Evolutionary conservation across 2,888 invertebrate species (phyloP).

Genomic region (Chelonus formosanus): DNA sequence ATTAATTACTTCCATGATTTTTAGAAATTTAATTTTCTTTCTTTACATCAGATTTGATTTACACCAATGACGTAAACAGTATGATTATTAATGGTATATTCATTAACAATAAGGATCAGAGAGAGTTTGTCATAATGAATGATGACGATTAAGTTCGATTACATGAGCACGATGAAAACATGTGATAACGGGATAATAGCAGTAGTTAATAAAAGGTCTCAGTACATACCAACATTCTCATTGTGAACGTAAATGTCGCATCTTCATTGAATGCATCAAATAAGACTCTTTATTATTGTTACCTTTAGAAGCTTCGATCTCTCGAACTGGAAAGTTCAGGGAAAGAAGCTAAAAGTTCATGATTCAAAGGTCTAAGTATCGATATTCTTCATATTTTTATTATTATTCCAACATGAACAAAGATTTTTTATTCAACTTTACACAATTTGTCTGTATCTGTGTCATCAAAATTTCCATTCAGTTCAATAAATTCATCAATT

Average conservation of each 20-base stretch:
- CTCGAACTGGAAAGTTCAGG: conserved; percentile 1
- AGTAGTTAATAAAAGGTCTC: conserved; percentile 7
- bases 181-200: not conserved
- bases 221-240: not conserved
- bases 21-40: too few species aligned
- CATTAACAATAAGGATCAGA: not conserved
- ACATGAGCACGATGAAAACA: conserved; percentile 3
- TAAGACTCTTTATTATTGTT: conserved; percentile 7
- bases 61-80: not conserved
- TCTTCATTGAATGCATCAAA: not conserved
- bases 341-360: conserved; percentile 7
- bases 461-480: too few species aligned
- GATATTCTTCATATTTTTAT: not conserved
- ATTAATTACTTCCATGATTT: too few species aligned
- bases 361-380: not conserved
- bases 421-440: too few species aligned
- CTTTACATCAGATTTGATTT: too few species aligned
- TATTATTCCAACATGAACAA: not conserved
- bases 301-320: conserved; percentile 14
- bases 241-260: conserved; percentile 25
- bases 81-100: not conserved
- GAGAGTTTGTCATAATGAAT: too few species aligned
- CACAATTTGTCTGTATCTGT: too few species aligned
- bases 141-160: not conserved
- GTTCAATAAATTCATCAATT: too few species aligned